Evolutionary conservation across 2,888 invertebrate species (phyloP).

Genomic region (Athetis lepigone): DNA sequence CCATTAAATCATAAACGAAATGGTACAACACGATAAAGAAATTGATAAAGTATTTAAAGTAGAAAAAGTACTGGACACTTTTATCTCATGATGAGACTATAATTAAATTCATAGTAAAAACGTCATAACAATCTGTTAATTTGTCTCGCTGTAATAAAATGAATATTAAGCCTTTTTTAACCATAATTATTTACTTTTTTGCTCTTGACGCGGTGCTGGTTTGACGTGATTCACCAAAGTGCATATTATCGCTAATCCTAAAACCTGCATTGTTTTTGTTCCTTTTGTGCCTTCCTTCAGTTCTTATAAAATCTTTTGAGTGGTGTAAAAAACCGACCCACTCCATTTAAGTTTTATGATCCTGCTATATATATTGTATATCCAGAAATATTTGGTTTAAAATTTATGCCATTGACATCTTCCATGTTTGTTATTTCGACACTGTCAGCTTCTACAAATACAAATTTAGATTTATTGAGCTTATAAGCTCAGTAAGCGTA

Average conservation of each 20-base stretch:
- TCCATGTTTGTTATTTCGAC: not conserved
- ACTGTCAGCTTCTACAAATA: not conserved
- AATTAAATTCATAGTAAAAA: conserved; percentile 33
- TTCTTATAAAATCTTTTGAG: conserved; percentile 38
- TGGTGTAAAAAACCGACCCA: conserved; percentile 41
- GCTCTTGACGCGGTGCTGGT: too few relatives aligned
- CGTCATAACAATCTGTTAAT: conserved; percentile 36
- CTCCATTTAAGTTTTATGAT: conserved; percentile 27
- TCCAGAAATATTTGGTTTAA: conserved; percentile 5
- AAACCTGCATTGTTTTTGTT: conserved; percentile 48
- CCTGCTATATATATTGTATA: conserved; percentile 13
- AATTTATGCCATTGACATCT: not conserved
- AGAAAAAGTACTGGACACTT: not conserved
- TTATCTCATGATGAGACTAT: conserved; percentile 2
- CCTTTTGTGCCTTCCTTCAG: conserved; percentile 36
- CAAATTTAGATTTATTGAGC: not conserved
- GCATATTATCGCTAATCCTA: conserved; percentile 61
- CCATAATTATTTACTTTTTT: conserved; percentile 51
- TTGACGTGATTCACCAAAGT: conserved; percentile 62
- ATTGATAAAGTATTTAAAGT: not conserved
- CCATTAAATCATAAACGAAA: conserved; percentile 29
- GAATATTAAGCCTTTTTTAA: conserved; percentile 24
- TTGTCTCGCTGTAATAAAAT: conserved; percentile 35
- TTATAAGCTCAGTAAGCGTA: not conserved
- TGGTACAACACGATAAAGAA: not conserved